These are phyloP conservation scores for Sweltsa coloradensis DNA, from an alignment of 1,140 invertebrate genomes.

Conservation along the genomic window DNA sequence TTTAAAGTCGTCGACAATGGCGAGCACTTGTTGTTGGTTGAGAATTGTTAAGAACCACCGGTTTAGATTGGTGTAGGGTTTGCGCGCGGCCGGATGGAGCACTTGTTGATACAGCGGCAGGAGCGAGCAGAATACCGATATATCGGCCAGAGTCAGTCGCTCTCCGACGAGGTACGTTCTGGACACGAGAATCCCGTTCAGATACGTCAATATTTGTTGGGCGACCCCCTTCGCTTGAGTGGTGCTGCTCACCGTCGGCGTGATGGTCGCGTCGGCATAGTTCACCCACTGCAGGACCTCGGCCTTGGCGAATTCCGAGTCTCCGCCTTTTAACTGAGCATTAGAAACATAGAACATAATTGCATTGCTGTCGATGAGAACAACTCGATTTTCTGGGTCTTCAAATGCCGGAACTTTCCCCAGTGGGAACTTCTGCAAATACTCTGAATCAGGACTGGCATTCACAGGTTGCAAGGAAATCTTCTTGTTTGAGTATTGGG, in stretches of 20 bases:
- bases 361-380: conserved; percentile 46
- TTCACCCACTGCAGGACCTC: conserved; percentile 53
- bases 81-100: conserved; percentile 28
- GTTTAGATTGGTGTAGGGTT: conserved; percentile 41
- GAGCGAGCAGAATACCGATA: conserved; percentile 46
- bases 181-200: conserved; percentile 45
- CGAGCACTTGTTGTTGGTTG: conserved; percentile 48
- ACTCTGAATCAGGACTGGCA: too few species aligned
- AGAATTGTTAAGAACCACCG: conserved; percentile 62
- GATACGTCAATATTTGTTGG: conserved; percentile 21
- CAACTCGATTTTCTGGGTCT: conserved; percentile 23
- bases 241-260: conserved; percentile 35
- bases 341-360: conserved; percentile 51
- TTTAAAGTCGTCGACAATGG: conserved; percentile 23
- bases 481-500: too few species aligned
- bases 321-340: conserved; percentile 36
- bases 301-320: conserved; percentile 32
- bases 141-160: conserved; percentile 57
- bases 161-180: conserved; percentile 62
- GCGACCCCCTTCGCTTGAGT: conserved; percentile 24
- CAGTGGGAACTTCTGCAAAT: background rate
- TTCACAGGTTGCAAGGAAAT: too few species aligned
- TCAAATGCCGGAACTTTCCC: conserved; percentile 45
- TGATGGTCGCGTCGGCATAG: conserved; percentile 47
- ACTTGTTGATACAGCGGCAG: conserved; percentile 44